Conservation (phyloP, 2,888 invertebrate genomes). For the Harpagoxenus sublaevis region DNA sequence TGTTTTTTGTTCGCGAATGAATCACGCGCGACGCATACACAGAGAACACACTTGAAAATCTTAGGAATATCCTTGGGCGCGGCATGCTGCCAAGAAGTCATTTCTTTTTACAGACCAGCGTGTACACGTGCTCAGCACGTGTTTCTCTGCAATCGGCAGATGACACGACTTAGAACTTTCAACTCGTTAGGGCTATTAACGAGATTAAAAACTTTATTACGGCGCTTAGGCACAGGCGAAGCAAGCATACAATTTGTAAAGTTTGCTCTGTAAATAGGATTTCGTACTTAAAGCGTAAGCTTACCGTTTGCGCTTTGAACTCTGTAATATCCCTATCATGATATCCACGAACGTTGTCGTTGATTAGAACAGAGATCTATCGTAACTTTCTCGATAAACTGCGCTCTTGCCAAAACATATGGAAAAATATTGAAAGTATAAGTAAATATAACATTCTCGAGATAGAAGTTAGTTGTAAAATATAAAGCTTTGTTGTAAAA, state of each 20-base stretch:
- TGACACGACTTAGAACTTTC: constrained; percentile 60
- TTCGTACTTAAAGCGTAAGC: constrained; percentile 2
- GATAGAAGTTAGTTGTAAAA: neutral
- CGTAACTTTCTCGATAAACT: neutral
- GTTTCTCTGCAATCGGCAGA: constrained; percentile 54
- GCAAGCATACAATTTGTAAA: constrained; percentile 3
- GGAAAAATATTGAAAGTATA: neutral
- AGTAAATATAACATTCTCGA: neutral
- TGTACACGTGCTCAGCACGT: constrained; percentile 65
- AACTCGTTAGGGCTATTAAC: constrained; percentile 60
- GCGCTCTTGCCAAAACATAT: neutral
- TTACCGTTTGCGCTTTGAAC: neutral
- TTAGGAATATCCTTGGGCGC: constrained; percentile 33
- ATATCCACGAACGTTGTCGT: neutral
- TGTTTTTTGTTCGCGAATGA: constrained; percentile 13
- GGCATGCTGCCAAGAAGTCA: constrained; percentile 54
- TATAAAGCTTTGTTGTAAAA: neutral
- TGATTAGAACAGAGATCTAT: neutral
- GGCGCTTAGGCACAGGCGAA: neutral
- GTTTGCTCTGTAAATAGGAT: neutral
- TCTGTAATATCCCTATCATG: neutral
- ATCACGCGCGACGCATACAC: neutral
- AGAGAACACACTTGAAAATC: constrained; percentile 33
- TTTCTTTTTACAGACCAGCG: constrained; percentile 50
- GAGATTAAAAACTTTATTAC: constrained; percentile 47